Percentiles rank a stretch among this genome's conserved stretches.
Evolutionary conservation across 2,888 invertebrate species (phyloP).

Genomic region (Subacronicta megacephala): DNA sequence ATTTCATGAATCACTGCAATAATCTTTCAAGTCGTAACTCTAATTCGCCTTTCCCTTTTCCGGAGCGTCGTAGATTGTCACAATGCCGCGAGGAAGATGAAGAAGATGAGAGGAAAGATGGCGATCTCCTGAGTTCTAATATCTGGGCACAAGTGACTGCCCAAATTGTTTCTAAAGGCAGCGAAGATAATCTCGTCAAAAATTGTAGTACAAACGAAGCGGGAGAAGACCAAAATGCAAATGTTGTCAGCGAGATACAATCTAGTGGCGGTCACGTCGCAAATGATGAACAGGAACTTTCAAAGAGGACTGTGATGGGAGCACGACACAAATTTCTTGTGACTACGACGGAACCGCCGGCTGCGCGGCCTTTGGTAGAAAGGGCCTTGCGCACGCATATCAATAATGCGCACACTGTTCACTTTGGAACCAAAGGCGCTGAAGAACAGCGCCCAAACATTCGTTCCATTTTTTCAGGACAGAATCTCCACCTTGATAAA

Average conservation of each 20-base stretch:
- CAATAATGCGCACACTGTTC: slow-evolving; percentile 91
- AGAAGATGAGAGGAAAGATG: slow-evolving; percentile 90
- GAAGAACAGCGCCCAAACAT: slow-evolving; percentile 90
- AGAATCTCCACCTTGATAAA: slow-evolving; percentile 92
- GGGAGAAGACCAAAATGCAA: slow-evolving; percentile 55
- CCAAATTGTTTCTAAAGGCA: slow-evolving; percentile 58
- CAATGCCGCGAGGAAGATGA: slow-evolving; percentile 96
- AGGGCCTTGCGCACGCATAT: slow-evolving; percentile 85
- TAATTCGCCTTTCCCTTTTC: slow-evolving; percentile 85
- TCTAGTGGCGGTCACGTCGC: slow-evolving; percentile 28
- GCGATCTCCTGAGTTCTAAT: slow-evolving; percentile 59
- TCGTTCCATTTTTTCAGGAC: slow-evolving; percentile 89
- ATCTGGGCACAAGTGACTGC: slow-evolving; percentile 58
- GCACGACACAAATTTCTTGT: slow-evolving; percentile 83
- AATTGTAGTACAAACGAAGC: slow-evolving; percentile 49
- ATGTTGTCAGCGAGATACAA: slow-evolving; percentile 41
- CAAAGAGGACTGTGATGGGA: slow-evolving; percentile 80
- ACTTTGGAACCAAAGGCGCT: slow-evolving; percentile 91
- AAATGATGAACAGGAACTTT: slow-evolving; percentile 74
- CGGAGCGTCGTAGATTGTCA: slow-evolving; percentile 92
- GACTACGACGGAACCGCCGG: slow-evolving; percentile 73
- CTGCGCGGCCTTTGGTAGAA: slow-evolving; percentile 79
- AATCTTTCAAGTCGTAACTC: slow-evolving; percentile 90
- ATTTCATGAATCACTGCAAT: slow-evolving; percentile 93
- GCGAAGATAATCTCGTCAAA: slow-evolving; percentile 50